Conservation (phyloP, 2,888 invertebrate species). For the Malachius bipustulatus region DNA sequence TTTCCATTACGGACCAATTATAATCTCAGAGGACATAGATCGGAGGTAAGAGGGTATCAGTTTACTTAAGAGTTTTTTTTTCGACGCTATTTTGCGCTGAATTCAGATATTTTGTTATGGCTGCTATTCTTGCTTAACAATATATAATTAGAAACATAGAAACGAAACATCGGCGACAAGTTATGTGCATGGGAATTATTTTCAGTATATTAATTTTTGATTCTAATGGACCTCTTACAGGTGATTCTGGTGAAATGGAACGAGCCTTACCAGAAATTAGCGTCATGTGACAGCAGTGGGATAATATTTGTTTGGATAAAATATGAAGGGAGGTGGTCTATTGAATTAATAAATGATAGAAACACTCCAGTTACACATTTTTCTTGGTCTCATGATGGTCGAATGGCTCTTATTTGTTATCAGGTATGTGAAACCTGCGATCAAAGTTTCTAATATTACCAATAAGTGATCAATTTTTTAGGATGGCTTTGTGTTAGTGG, state of each 20-base stretch:
- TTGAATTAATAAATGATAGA: conserved; percentile 96
- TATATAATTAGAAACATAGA: too few relatives aligned
- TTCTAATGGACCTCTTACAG: too few relatives aligned
- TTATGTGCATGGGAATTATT: too few relatives aligned
- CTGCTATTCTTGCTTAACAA: too few relatives aligned
- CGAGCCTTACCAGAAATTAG: conserved; percentile 94
- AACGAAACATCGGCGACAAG: too few relatives aligned
- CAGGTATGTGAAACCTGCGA: conserved; percentile 46
- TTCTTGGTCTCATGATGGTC: conserved; percentile 96
- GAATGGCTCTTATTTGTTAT: conserved; percentile 97
- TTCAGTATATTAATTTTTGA: too few relatives aligned
- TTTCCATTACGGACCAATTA: conserved; percentile 88
- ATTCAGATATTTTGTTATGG: too few relatives aligned
- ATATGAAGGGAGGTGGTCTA: conserved; percentile 97
- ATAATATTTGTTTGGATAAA: conserved; percentile 99
- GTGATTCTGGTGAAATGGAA: conserved; percentile 96
- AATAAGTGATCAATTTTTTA: conserved; percentile 30
- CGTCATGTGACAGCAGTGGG: conserved; percentile 94
- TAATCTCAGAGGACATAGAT: conserved; percentile 91
- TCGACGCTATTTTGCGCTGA: too few relatives aligned
- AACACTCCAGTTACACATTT: conserved; percentile 96
- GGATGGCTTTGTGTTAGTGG: conserved; percentile 97
- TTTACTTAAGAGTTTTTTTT: too few relatives aligned
- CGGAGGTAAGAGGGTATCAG: conserved; percentile 89
- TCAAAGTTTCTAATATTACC: not conserved